Evolutionary conservation across 2,888 invertebrate species (phyloP), one percentile per base, ranked within the genome.

Genomic region (Candidula unifasciata): DNA sequence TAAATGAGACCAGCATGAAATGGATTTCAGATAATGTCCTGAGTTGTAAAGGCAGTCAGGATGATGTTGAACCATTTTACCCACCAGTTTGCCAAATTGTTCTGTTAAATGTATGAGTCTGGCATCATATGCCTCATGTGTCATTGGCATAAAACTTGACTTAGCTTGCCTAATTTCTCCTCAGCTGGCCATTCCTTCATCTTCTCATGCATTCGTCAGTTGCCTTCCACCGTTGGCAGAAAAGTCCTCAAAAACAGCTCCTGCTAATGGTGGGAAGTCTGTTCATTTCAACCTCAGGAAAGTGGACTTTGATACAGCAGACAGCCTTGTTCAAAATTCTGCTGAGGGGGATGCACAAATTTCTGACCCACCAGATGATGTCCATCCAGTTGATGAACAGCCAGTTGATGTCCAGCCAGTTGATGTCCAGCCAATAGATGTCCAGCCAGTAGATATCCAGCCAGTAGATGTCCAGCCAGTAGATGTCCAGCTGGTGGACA

Each of bases 271-370:
- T 30, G 86, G 84, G 35, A 86, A 87, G 33, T 84, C 83, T 74
- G 87, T 88, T 16, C 87, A 84, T 27, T 88, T 89, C 54, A 76
- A 76, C 6, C 33, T 80, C 18, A 18, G 44, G 27, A 16, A 24
- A 3, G 24, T 13, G 3, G n/a, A 24, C 21, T 0, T 16, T 60
- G 30, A 33, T 1, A 33, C 57, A 27, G 33, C 77, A 60, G 57
- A 77, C 33, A 77, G 21, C 33, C 24, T 33, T 33, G 33, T 60
- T 60, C 57, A 57, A 2, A 35, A 60, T 77, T 10, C 35, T 57
- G 21, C 35, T 21, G 30, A 57, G 24, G 57, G 30, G 21, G 77
- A 18, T 5, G 18, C 57, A 57, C 1, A 52, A 24, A 6, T 27
- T 10, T 44, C 27, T 30, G 33, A 77, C 33, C 0, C 57, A 33